Evolutionary conservation across 2,113 vertebrate species (phyloP), one percentile per base, ranked within the genome.

Genomic region (Planiliza haematocheilus): DNA sequence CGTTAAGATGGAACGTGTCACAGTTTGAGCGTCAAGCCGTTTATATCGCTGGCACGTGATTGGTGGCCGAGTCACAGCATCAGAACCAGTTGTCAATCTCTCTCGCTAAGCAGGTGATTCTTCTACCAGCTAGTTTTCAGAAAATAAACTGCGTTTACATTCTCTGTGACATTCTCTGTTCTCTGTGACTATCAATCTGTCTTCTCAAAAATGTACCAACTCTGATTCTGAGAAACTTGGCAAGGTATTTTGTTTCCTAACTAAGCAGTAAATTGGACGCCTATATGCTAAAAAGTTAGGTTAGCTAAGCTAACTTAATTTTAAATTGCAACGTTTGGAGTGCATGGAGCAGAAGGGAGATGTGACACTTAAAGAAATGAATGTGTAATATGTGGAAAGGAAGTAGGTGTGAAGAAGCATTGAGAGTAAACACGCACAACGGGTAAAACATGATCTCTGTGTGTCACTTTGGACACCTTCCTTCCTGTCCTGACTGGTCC

Each of bases 21-120:
- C 50, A 30, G 57, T 69, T 68, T 8, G 36, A 81, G 67, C n/a
- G 55, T 70, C 63, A 49, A 65, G 67, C 55, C 56, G 48, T 72
- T 77, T 51, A 65, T 20, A 20, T 10, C 11, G 36, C 50, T 16
- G 3, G 52, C 79, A 38, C 13, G 16, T 43, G 66, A 72, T 60
- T 17, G 30, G 56, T 36, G 30, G 69, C 72, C 10, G 38, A 64
- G n/a, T 53, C 72, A 4, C 12, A 42, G 50, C 46, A 20, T 72
- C 80, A 11, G 17, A 71, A 52, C 21, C 66, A 52, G 79, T 81
- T 78, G 73, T 80, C 76, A 77, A 46, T 82, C 70, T 52, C 8
- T n/a, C 17, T 8, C 8, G 10, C 18, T 11, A 41, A 78, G 58
- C 21, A 39, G 64, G 57, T 0, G 46, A 59, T 49, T 60, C 52